Conservation (phyloP, 2,797 vertebrate species). For the Enteromius trimaculatus region DNA sequence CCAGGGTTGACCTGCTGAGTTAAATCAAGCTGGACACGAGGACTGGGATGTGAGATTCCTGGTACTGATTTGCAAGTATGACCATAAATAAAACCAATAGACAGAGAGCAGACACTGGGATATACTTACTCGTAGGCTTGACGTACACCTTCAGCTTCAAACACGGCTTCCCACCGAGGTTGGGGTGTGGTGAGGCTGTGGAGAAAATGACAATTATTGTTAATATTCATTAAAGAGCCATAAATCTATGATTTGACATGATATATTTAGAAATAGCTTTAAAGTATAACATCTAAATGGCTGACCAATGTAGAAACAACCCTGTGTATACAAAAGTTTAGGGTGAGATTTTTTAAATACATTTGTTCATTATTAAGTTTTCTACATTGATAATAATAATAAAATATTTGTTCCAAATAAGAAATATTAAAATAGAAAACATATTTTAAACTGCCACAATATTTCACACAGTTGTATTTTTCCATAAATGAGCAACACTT, state of each 20-base stretch:
- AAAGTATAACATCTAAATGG: neutral
- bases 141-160: constrained; percentile 93
- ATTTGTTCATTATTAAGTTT: too few relatives aligned
- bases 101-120: constrained; percentile 12
- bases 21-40: constrained; percentile 16
- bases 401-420: too few relatives aligned
- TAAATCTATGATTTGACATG: constrained; percentile 3
- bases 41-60: constrained; percentile 21
- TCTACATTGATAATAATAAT: too few relatives aligned
- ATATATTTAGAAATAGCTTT: constrained; percentile 4
- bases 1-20: neutral
- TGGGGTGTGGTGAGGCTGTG: constrained; percentile 85
- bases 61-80: constrained; percentile 25
- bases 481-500: too few relatives aligned
- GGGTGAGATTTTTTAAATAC: too few relatives aligned
- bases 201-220: constrained; percentile 26
- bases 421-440: too few relatives aligned
- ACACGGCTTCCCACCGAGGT: constrained; percentile 84
- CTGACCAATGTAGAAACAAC: neutral
- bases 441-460: too few relatives aligned
- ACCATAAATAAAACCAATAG: constrained; percentile 47
- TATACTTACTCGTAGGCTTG: constrained; percentile 87
- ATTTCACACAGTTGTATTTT: too few relatives aligned
- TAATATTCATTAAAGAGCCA: constrained; percentile 14
- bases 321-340: neutral